Evolutionary conservation across 2,113 vertebrate genomes (phyloP).

Genomic region (Strigops habroptila): DNA sequence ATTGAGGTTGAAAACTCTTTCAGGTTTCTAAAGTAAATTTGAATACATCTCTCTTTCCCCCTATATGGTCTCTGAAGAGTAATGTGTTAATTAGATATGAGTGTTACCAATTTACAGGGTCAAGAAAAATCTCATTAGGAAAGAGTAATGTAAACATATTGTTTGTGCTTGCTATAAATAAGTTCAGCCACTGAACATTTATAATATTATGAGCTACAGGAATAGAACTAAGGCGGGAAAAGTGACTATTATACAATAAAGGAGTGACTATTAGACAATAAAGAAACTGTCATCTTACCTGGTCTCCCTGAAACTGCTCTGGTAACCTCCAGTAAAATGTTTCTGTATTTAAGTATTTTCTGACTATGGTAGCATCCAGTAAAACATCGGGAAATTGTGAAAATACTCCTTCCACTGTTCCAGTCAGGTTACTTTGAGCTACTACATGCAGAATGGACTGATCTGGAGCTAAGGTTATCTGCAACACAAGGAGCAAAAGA

Average conservation of each 20-base stretch:
- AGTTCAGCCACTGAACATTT: neutral
- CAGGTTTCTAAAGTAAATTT: neutral
- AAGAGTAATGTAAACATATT: neutral
- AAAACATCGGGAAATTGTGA: constrained; percentile 77
- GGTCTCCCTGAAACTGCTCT: constrained; percentile 77
- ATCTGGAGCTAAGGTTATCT: constrained; percentile 72
- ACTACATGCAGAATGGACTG: constrained; percentile 76
- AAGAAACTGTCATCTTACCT: constrained; percentile 69
- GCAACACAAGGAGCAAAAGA: neutral
- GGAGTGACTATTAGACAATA: neutral
- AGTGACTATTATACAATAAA: neutral
- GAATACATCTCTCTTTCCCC: neutral
- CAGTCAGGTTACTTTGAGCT: constrained; percentile 80
- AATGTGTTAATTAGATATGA: neutral
- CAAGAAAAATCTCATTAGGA: neutral
- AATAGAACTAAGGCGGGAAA: neutral
- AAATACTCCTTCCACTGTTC: constrained; percentile 82
- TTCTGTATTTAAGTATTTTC: constrained; percentile 64
- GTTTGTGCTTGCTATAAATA: neutral
- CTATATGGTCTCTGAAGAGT: neutral
- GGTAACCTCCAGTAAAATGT: constrained; percentile 90
- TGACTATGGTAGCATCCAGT: constrained; percentile 76
- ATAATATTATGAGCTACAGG: neutral
- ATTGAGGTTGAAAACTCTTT: neutral
- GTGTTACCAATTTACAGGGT: neutral